phyloP scores from a whole-genome alignment of 30 jellyfish, hydroid and myxozoan genomes.

The Turritopsis rubra region DNA sequence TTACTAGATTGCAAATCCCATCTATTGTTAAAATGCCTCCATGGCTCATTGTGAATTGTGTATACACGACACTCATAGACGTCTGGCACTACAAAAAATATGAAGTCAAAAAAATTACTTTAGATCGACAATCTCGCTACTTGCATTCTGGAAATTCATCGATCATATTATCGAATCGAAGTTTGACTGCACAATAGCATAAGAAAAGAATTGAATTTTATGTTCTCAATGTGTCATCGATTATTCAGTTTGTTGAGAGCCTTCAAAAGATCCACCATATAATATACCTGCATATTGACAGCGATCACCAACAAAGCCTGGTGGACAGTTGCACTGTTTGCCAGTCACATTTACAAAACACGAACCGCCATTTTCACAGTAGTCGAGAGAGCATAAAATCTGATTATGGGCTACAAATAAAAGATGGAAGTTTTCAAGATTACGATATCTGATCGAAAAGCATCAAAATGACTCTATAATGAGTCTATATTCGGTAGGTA shows the following conservation, averaged over 20 bases:
- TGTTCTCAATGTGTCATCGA: no score
- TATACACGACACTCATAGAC: neutral
- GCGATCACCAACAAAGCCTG: neutral
- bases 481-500: no score
- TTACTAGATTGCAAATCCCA: neutral
- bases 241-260: no score
- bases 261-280: no score
- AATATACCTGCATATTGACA: neutral
- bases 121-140: no score
- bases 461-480: no score
- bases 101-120: no score
- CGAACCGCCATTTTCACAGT: neutral
- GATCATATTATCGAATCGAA: no score
- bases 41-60: conserved; percentile 2
- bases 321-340: neutral
- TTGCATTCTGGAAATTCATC: no score
- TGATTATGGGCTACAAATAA: neutral
- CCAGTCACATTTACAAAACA: neutral
- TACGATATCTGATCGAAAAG: no score
- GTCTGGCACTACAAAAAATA: neutral
- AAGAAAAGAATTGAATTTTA: no score
- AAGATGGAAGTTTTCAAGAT: neutral
- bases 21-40: neutral
- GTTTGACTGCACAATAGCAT: no score
- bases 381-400: neutral